Conservation (phyloP, 2,888 invertebrate species). For the Sycophila texana region DNA sequence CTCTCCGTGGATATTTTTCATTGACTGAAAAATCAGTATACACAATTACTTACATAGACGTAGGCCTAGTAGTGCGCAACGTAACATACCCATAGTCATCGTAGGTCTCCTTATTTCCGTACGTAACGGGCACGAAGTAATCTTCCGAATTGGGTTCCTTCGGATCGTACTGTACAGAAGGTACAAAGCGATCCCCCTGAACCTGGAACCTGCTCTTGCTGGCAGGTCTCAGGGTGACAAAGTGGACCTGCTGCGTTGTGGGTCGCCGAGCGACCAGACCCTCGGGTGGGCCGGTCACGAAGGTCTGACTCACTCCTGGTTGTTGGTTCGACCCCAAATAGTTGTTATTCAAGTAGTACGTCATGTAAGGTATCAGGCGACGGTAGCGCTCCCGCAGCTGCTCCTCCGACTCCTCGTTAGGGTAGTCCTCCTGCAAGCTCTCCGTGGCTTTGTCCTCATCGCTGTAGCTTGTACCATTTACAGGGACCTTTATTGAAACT, state of each 20-base stretch:
- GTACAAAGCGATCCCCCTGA: conserved; percentile 71
- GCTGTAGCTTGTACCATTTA: neutral
- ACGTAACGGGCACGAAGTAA: conserved; percentile 70
- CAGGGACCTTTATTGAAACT: neutral
- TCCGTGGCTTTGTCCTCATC: conserved; percentile 29
- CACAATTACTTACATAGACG: conserved; percentile 17
- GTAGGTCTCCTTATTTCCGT: conserved; percentile 21
- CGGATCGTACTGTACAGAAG: conserved; percentile 72
- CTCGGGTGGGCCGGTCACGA: conserved; percentile 38
- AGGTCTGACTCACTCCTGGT: conserved; percentile 50
- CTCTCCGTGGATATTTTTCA: too few species aligned
- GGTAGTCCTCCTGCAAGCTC: conserved; percentile 2
- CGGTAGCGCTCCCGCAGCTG: conserved; percentile 82
- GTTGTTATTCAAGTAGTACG: conserved; percentile 84
- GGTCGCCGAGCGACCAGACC: conserved; percentile 27
- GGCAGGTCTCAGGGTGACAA: conserved; percentile 9
- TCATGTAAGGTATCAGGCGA: conserved; percentile 88
- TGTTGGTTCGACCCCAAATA: conserved; percentile 77
- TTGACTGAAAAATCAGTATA: too few species aligned
- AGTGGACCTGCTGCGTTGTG: neutral
- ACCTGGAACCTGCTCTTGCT: conserved; percentile 15
- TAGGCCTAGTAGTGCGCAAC: conserved; percentile 10
- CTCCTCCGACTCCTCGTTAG: neutral
- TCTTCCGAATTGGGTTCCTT: conserved; percentile 63
- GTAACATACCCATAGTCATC: conserved; percentile 22